These are phyloP conservation scores for Cynoglossus semilaevis DNA, from an alignment of 2,113 vertebrate genomes.

Conservation along the genomic window DNA sequence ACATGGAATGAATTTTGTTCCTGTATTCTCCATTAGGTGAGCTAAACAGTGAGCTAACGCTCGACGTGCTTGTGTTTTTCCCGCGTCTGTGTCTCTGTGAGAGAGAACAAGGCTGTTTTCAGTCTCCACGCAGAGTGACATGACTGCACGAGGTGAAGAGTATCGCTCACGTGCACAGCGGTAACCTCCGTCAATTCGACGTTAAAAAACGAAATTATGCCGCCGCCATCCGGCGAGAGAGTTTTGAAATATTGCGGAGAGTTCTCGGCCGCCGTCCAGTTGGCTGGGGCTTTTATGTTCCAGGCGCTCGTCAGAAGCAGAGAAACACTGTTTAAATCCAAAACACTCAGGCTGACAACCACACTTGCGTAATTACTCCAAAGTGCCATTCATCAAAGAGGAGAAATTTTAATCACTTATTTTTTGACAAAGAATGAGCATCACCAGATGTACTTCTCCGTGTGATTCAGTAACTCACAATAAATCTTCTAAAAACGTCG, in stretches of 20 bases:
- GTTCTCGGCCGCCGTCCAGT: constrained; percentile 23
- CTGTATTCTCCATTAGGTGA: no score
- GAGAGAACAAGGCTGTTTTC: constrained; percentile 30
- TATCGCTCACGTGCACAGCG: constrained; percentile 9
- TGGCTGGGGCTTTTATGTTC: not conserved
- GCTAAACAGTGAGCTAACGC: no score
- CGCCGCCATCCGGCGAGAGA: constrained; percentile 7
- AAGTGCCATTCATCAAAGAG: constrained; percentile 15
- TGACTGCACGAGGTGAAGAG: constrained; percentile 8
- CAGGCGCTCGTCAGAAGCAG: not conserved
- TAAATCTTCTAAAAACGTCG: not conserved
- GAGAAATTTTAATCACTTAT: not conserved
- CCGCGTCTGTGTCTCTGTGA: no score
- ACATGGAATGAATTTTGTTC: no score
- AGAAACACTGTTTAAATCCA: not conserved
- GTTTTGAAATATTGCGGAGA: constrained; percentile 12
- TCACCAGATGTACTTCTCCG: not conserved
- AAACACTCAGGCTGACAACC: constrained; percentile 19
- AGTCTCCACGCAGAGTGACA: constrained; percentile 12
- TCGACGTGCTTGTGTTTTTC: no score
- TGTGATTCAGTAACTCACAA: not conserved
- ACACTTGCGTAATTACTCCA: constrained; percentile 5
- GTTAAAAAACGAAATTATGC: not conserved
- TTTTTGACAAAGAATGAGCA: not conserved
- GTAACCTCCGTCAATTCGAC: constrained; percentile 16